Base-by-base conservation (phyloP, 2,113 vertebrate species). In the Phaethornis superciliosus region DNA sequence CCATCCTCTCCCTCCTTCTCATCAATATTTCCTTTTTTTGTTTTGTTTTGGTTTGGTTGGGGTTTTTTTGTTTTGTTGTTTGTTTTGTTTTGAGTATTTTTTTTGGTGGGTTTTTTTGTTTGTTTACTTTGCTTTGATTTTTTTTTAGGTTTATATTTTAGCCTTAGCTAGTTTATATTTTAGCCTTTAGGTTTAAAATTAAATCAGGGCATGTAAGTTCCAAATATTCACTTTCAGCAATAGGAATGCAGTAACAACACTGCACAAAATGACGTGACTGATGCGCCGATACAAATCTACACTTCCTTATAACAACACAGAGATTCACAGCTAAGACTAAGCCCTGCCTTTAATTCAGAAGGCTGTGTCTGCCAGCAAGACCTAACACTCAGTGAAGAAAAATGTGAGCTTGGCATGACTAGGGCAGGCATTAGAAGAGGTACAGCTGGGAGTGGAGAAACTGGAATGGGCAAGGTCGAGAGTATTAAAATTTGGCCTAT, bases 401-500 rank as follows among this genome's bases (percentile, higher is more conserved):
- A 96, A 95, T 81, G 90, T 94, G 82, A 94, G 82, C 85, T 94
- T 94, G 92, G 85, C 88, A 86, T 83, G 82, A 90, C 85, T 94
- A 89, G 69, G 37, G 72, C 59, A 94, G 69, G 72, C 68, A 95
- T 94, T 93, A 86, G 47, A 49, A 92, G 69, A 71, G 37, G 52
- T 55, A 55, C 60, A 83, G 64, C 79, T 83, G 55, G 55, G 64
- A 93, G 94, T 90, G 92, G 96, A 91, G 88, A 70, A 94, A 96
- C 95, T 80, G 92, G 95, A 95, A 91, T 63, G 52, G 95, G 96
- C 90, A 96, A 95, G 92, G 76, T 59, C 1, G 28, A 85, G 85
- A 93, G 51, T 85, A 92, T 94, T 96, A 95, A 94, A 90, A 95
- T 91, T 85, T 94, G 95, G 30, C 95, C 96, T 95, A 93, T 93